These are phyloP conservation scores for Alosa sapidissima DNA, from an alignment of 2,797 vertebrate species.

Conservation along the genomic window DNA sequence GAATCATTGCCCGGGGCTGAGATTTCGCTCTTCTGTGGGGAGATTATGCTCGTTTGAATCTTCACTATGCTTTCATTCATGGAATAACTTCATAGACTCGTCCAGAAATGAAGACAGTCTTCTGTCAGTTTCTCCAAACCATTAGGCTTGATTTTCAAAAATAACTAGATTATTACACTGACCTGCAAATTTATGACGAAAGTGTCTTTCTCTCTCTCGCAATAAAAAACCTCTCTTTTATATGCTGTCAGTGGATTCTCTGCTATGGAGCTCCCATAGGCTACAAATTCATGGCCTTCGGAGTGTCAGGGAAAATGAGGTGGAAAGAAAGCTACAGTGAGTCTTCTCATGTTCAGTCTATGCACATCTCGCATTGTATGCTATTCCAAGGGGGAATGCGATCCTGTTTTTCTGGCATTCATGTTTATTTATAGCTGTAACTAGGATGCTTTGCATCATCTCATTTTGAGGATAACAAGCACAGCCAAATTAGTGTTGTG, in stretches of 20 bases:
- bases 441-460: constrained; percentile 58
- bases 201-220: neutral
- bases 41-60: constrained; percentile 51
- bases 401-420: constrained; percentile 53
- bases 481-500: constrained; percentile 71
- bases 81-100: constrained; percentile 35
- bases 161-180: neutral
- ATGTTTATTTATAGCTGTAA: constrained; percentile 73
- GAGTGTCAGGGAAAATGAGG: constrained; percentile 11
- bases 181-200: neutral
- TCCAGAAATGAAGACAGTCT: constrained; percentile 3
- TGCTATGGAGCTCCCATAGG: constrained; percentile 33
- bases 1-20: constrained; percentile 58
- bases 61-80: constrained; percentile 37
- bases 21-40: constrained; percentile 65
- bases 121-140: neutral
- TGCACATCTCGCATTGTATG: constrained; percentile 61
- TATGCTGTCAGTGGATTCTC: constrained; percentile 35
- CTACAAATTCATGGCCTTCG: constrained; percentile 29
- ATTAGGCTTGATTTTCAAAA: neutral
- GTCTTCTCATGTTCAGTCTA: constrained; percentile 39
- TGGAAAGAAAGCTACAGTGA: neutral
- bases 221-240: constrained; percentile 18
- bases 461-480: constrained; percentile 67
- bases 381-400: constrained; percentile 63